Percentiles rank a stretch among this genome's conserved stretches.
phyloP scores from a whole-genome alignment of 2,113 vertebrate genomes.

The Etheostoma cragini region DNA sequence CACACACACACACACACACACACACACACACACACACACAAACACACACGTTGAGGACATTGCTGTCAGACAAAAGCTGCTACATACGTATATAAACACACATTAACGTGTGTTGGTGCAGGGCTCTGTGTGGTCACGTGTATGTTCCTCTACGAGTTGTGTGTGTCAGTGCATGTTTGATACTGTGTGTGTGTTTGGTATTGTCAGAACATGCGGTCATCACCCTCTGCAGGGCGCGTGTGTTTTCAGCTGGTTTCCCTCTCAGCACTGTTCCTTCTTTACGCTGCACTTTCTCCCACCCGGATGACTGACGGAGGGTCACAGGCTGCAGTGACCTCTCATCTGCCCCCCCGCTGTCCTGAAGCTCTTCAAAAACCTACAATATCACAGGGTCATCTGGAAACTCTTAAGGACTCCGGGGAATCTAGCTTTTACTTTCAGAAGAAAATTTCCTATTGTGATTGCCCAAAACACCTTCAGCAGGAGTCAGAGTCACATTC shows the following conservation, averaged over 20 bases:
- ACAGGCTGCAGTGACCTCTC: conserved; percentile 47
- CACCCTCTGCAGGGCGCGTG: conserved; percentile 57
- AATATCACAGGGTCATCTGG: not conserved
- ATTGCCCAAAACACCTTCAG: not conserved
- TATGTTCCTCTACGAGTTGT: not conserved
- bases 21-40: conserved; percentile 3
- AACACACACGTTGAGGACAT: not conserved
- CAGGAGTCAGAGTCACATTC: not conserved
- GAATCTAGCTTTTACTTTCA: not conserved
- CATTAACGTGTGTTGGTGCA: not conserved
- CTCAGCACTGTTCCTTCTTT: conserved; percentile 34
- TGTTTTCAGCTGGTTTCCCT: conserved; percentile 65
- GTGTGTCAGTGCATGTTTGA: conserved; percentile 19
- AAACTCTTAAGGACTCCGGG: conserved; percentile 10
- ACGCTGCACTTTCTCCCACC: conserved; percentile 12
- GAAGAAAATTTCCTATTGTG: not conserved
- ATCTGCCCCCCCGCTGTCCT: conserved; percentile 30
- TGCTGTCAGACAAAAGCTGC: conserved; percentile 21
- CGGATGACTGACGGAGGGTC: conserved; percentile 42
- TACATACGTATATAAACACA: conserved; percentile 14
- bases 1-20: not conserved
- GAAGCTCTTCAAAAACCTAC: conserved; percentile 16
- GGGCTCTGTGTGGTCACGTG: not conserved
- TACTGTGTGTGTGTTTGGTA: conserved; percentile 9
- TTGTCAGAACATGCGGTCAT: conserved; percentile 41